Conservation (phyloP, 2,888 invertebrate species). For the Acleris laterana region DNA sequence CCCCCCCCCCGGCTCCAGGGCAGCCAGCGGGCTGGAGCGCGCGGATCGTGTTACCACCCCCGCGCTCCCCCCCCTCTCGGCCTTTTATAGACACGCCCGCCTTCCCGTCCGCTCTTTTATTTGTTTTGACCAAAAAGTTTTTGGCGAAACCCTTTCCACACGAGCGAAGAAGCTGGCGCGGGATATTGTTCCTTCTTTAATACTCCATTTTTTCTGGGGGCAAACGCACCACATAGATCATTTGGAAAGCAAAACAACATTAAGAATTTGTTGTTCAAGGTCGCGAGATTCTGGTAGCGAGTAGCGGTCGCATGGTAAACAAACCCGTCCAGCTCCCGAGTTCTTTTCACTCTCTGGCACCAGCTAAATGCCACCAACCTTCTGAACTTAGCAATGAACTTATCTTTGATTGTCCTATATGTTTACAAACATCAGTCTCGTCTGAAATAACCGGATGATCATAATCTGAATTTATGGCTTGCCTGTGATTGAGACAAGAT, state of each 20-base stretch:
- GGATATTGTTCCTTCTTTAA: conserved; percentile 19
- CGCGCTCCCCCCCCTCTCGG: conserved; percentile 83
- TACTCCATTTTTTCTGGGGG: conserved; percentile 1
- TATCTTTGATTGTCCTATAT: conserved; percentile 64
- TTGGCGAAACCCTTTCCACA: conserved; percentile 69
- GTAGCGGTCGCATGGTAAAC: conserved; percentile 23
- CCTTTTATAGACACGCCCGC: conserved; percentile 84
- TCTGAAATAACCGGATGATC: conserved; percentile 56
- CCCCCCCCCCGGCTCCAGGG: conserved; percentile 66
- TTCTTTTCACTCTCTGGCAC: conserved; percentile 70
- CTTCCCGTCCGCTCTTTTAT: conserved; percentile 75
- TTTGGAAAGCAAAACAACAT: conserved; percentile 27
- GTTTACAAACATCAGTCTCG: conserved; percentile 75
- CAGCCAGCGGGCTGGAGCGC: conserved; percentile 81
- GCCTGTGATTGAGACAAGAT: conserved; percentile 13
- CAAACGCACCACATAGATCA: conserved; percentile 25
- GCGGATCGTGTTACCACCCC: conserved; percentile 84
- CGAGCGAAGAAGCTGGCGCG: conserved; percentile 8
- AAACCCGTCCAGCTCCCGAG: conserved; percentile 57
- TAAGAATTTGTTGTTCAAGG: conserved; percentile 29
- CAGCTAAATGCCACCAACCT: conserved; percentile 60
- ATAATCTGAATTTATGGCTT: conserved; percentile 30
- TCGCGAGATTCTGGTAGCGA: conserved; percentile 19
- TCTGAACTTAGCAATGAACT: conserved; percentile 80
- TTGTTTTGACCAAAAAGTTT: conserved; percentile 79